phyloP scores from a whole-genome alignment of 2,797 vertebrate genomes.

The Rhinella marina region DNA sequence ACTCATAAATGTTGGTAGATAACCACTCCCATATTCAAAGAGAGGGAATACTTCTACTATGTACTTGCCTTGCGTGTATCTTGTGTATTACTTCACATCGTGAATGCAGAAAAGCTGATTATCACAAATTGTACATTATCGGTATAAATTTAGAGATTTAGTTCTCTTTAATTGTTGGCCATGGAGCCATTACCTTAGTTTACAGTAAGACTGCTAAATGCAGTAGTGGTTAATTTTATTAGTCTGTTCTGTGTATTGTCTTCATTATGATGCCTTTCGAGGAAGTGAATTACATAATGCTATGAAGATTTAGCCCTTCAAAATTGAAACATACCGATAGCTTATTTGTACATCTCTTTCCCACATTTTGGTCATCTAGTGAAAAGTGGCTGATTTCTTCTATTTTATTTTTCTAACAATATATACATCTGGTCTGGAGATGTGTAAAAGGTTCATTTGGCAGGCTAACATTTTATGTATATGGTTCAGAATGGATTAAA shows the following conservation, averaged over 20 bases:
- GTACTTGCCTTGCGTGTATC: not conserved
- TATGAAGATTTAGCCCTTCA: not conserved
- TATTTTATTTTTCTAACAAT: too few species aligned
- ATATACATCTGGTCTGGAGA: too few species aligned
- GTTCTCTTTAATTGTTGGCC: not conserved
- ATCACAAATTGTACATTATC: not conserved
- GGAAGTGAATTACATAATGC: not conserved
- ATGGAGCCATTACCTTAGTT: not conserved
- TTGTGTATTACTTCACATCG: not conserved
- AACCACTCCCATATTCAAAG: not conserved
- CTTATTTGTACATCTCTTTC: not conserved
- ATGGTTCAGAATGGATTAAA: too few species aligned
- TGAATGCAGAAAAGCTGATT: not conserved
- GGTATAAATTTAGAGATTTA: not conserved
- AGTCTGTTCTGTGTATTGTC: conserved; percentile 14
- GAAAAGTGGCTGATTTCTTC: not conserved
- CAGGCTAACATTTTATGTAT: too few species aligned
- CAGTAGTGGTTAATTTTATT: not conserved
- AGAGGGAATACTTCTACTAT: not conserved
- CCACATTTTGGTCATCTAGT: not conserved
- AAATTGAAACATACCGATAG: not conserved
- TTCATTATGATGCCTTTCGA: not conserved
- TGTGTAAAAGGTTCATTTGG: too few species aligned
- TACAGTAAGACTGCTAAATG: not conserved
- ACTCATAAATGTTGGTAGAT: not conserved